These are phyloP conservation scores for Cacatua alba DNA, from an alignment of 2,113 vertebrate species.

Conservation along the genomic window DNA sequence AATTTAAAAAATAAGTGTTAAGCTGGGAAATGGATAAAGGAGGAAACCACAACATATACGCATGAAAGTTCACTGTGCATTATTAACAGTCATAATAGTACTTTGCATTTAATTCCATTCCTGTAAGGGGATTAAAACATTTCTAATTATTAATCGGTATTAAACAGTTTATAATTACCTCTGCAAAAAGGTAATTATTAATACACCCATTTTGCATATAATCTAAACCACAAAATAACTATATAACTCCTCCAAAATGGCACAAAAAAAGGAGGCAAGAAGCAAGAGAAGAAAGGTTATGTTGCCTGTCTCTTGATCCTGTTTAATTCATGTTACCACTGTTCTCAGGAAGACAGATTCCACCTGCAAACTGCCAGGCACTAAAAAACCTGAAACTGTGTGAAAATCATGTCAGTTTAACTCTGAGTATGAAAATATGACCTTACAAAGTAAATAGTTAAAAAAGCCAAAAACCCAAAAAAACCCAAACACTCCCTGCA, in stretches of 20 bases:
- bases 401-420: neutral
- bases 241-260: neutral
- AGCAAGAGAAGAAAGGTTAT: neutral
- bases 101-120: constrained; percentile 55
- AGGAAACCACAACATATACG: neutral
- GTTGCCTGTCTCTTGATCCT: neutral
- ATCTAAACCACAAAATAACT: constrained; percentile 17
- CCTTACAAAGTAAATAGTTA: neutral
- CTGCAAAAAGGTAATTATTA: constrained; percentile 52
- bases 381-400: neutral
- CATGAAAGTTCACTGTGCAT: constrained; percentile 29
- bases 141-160: constrained; percentile 63
- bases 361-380: neutral
- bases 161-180: constrained; percentile 58
- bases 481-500: accelerated
- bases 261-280: neutral
- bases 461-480: neutral
- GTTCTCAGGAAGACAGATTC: neutral
- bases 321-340: neutral
- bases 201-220: constrained; percentile 25
- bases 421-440: neutral
- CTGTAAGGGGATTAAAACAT: constrained; percentile 57
- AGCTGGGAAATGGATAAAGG: constrained; percentile 19
- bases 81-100: constrained; percentile 47
- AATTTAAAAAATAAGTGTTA: constrained; percentile 14